A percentile compares a stretch with the other conserved stretches of the same genome.
Conservation (phyloP, 1,140 invertebrate genomes). For the Platorchestia sp. region DNA sequence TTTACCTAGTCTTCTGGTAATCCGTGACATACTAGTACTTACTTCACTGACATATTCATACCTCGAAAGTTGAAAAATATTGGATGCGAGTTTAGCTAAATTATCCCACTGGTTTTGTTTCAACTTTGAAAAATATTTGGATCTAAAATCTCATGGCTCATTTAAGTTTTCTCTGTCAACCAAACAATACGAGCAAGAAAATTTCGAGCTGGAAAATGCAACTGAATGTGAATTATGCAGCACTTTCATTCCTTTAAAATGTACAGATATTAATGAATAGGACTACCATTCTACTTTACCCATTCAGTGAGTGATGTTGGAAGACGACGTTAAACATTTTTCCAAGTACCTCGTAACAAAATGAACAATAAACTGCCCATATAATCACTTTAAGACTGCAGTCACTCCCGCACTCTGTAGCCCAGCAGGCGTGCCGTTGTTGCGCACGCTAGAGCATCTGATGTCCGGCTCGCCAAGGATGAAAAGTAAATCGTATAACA, state of each 20-base stretch:
- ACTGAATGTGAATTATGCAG: not conserved
- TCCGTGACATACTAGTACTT: not conserved
- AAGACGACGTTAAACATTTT: not conserved
- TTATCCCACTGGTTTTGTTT: not conserved
- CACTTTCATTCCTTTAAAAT: not conserved
- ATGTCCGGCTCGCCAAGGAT: not conserved
- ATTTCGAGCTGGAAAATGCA: not conserved
- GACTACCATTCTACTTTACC: not conserved
- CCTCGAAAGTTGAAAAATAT: not conserved
- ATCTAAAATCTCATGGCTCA: not conserved
- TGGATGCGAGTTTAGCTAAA: not conserved
- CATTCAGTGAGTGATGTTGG: not conserved
- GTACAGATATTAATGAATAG: not conserved
- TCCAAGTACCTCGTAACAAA: not conserved
- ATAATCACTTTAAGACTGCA: not conserved
- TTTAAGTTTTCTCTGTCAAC: not conserved
- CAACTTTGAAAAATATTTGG: not conserved
- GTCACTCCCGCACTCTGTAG: not conserved
- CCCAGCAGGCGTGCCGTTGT: not conserved
- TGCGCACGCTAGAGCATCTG: not conserved
- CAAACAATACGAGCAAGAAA: not conserved
- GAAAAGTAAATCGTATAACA: not conserved
- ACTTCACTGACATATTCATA: not conserved
- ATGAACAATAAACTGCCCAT: not conserved
- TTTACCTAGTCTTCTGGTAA: not conserved